A percentile compares a stretch with the other conserved stretches of the same genome.
Conservation (phyloP, 2,888 invertebrate genomes). For the Gryllus longicercus region DNA sequence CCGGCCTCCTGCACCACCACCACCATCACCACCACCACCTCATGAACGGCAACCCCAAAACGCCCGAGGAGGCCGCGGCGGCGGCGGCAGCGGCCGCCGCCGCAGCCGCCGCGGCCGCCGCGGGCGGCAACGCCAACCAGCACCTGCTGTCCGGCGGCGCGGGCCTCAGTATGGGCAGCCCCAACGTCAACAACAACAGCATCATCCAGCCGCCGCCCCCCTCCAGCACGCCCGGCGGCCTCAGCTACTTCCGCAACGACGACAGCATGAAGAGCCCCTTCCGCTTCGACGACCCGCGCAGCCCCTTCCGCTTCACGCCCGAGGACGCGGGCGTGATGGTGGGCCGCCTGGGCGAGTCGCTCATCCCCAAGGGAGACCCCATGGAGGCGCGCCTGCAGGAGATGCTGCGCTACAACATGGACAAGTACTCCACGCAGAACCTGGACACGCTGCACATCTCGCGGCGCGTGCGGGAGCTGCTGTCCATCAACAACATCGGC, state of each 20-base stretch:
- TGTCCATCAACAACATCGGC: conserved; percentile 97
- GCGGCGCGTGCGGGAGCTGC: conserved; percentile 84
- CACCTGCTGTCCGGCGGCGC: neutral
- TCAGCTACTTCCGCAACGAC: conserved; percentile 37
- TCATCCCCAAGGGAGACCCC: conserved; percentile 88
- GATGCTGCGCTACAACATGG: conserved; percentile 92
- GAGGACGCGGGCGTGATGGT: conserved; percentile 65
- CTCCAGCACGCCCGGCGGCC: conserved; percentile 25
- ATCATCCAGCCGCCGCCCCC: conserved; percentile 32
- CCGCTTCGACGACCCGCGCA: conserved; percentile 76
- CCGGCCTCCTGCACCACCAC: conserved; percentile 41
- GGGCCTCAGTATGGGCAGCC: conserved; percentile 39
- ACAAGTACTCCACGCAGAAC: conserved; percentile 89
- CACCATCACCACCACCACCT: conserved; percentile 38
- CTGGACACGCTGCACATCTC: conserved; percentile 94
- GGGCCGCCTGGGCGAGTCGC: conserved; percentile 79
- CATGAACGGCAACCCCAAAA: conserved; percentile 50
- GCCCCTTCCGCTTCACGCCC: conserved; percentile 79
- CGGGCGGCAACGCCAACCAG: conserved; percentile 47
- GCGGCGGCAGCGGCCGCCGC: no score
- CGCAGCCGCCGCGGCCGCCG: conserved; percentile 45
- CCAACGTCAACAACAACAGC: conserved; percentile 46
- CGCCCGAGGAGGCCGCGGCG: no score
- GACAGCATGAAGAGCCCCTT: conserved; percentile 64
- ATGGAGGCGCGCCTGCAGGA: conserved; percentile 92